Conservation (phyloP, 2,113 vertebrate genomes). For the Istiophorus platypterus region DNA sequence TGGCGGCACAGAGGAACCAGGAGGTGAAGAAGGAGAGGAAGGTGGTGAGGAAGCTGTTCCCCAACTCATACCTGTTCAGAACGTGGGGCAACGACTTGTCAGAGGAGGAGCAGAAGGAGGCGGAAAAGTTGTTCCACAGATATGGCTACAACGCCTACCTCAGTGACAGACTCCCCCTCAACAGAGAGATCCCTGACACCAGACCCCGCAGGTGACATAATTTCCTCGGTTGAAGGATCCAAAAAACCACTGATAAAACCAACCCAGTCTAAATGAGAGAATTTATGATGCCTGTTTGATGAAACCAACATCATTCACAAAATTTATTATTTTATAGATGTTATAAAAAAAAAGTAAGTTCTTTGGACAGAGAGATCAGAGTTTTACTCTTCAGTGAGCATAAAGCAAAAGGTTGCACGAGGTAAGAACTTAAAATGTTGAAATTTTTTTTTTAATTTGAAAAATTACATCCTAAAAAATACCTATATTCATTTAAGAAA, state of each 20-base stretch:
- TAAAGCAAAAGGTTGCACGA: background rate
- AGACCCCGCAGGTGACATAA: constrained; percentile 66
- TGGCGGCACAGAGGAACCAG: background rate
- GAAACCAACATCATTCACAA: too few species aligned
- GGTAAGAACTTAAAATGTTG: background rate
- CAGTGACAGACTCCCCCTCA: constrained; percentile 79
- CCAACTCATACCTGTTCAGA: constrained; percentile 74
- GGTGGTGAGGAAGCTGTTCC: constrained; percentile 76
- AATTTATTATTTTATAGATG: too few species aligned
- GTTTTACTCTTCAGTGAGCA: too few species aligned
- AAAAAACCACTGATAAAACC: background rate
- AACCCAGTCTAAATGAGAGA: background rate
- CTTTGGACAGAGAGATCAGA: too few species aligned
- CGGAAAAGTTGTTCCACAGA: constrained; percentile 65
- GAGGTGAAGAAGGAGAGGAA: constrained; percentile 49
- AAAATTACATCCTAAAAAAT: too few species aligned
- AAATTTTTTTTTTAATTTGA: too few species aligned
- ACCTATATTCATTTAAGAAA: too few species aligned
- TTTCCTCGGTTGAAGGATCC: too few species aligned
- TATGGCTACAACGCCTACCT: constrained; percentile 84
- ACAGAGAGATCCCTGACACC: constrained; percentile 81
- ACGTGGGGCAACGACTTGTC: constrained; percentile 77
- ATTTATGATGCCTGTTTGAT: too few species aligned
- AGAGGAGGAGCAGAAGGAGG: constrained; percentile 79
- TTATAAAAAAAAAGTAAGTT: too few species aligned